These are phyloP conservation scores for Cyprinodon tularosa DNA, from an alignment of 2,113 vertebrate species.

Conservation along the genomic window DNA sequence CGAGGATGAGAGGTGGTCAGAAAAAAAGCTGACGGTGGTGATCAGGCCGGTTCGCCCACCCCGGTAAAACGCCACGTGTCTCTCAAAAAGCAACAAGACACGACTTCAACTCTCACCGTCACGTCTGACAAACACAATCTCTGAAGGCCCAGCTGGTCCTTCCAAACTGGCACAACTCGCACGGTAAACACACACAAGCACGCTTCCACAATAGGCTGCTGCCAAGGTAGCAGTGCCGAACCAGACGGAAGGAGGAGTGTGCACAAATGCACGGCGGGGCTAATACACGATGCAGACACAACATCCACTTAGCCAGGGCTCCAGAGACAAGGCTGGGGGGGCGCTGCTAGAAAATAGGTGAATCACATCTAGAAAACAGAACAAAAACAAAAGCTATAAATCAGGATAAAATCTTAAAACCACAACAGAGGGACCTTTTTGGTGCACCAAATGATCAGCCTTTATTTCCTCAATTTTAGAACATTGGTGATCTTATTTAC, in stretches of 20 bases:
- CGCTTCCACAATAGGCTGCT: slow-evolving; percentile 47
- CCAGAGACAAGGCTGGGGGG: slow-evolving; percentile 42
- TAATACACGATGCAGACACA: slow-evolving; percentile 71
- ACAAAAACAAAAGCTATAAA: slow-evolving; percentile 3
- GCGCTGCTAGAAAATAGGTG: slow-evolving; percentile 25
- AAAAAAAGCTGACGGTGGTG: slow-evolving; percentile 63
- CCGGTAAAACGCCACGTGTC: slow-evolving; percentile 67
- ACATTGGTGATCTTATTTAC: too few relatives aligned
- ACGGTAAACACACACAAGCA: slow-evolving; percentile 18
- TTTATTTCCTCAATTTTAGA: too few relatives aligned
- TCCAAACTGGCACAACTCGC: slow-evolving; percentile 60
- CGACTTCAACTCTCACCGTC: slow-evolving; percentile 50
- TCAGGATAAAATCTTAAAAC: background rate
- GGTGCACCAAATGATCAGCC: too few relatives aligned
- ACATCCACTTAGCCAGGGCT: slow-evolving; percentile 64
- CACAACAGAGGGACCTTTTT: background rate
- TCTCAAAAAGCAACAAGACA: slow-evolving; percentile 60
- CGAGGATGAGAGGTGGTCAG: slow-evolving; percentile 23
- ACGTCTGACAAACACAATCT: slow-evolving; percentile 49
- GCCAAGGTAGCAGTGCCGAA: slow-evolving; percentile 70
- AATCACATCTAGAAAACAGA: slow-evolving; percentile 25
- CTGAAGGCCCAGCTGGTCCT: slow-evolving; percentile 75
- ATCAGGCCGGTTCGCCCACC: slow-evolving; percentile 64
- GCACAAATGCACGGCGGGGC: slow-evolving; percentile 47
- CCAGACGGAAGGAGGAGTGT: slow-evolving; percentile 54